Base-by-base conservation (phyloP, 1,140 invertebrate species). In the Holotrichia oblita region DNA sequence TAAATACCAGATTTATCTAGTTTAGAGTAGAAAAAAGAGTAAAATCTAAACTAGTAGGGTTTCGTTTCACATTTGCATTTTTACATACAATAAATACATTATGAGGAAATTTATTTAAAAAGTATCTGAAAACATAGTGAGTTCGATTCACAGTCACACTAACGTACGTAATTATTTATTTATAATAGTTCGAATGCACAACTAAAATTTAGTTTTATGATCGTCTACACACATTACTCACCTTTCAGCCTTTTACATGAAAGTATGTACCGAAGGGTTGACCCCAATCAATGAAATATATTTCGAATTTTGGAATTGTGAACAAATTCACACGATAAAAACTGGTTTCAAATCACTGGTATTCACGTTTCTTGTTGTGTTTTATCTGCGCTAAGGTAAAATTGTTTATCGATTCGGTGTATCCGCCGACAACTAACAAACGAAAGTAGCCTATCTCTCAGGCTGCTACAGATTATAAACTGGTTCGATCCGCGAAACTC, bases 281-380 rank as follows among this genome's bases (percentile, higher is more conserved):
- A 12, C 12, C 20, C 3, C 27, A 22, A 10, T 69, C 22, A 69
- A 14, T 9, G 61, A 69, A 69, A 22, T 69, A 69, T 8, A 69
- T 10, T 69, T 55, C 2, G 14, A 55, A 69, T 34, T 27, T 22
- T 3, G 20, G 61, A 69, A 69, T 34, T 27, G 61, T 69, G 61
- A 69, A 27, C 27, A 69, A 69, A 69, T 69, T 69, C 61, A 69
- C 61, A 69, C 61, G 22, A 24, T 69, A 69, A 69, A 69, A 69
- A 69, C 61, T 69, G 61, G 61, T 69, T 22, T 27, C 20, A 69
- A 69, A 27, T 69, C 61, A 69, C 61, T 69, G 61, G 61, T 69
- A 69, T 69, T 69, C 27, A 69, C 22, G 61, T 27, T 27, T 69
- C 20, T 69, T 8, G 61, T 27, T 64, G 22, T 69, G 4, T 3